Evolutionary conservation across 2,113 vertebrate genomes (phyloP).

Genomic region (Nycticebus coucang): DNA sequence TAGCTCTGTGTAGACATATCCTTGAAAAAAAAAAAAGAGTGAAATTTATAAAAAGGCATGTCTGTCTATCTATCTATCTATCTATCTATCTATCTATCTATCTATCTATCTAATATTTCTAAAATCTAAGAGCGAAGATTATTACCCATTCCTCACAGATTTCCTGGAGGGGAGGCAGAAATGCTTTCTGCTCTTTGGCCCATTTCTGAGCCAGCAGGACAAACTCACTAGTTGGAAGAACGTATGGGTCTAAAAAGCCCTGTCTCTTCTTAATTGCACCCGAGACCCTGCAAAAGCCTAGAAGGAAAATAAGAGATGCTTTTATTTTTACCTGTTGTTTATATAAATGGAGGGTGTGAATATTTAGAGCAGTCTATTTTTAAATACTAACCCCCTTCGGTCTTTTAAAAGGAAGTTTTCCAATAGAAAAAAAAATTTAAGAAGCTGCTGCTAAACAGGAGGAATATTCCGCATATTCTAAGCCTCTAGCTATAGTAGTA

Average conservation of each 20-base stretch:
- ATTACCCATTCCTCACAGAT: neutral
- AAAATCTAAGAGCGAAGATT: neutral
- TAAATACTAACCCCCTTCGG: neutral
- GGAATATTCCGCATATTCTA: neutral
- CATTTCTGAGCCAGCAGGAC: neutral
- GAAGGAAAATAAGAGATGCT: neutral
- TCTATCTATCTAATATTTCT: neutral
- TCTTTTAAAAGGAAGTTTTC: conserved; percentile 56
- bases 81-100: too few species aligned
- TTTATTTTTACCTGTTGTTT: conserved; percentile 10
- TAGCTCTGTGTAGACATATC: neutral
- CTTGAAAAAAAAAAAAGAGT: neutral
- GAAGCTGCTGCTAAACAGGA: neutral
- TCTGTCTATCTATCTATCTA: neutral
- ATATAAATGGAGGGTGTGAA: conserved; percentile 17
- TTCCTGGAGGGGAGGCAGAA: neutral
- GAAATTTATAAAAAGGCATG: neutral
- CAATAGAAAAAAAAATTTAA: neutral
- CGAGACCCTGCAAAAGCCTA: neutral
- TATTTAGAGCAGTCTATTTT: conserved; percentile 45
- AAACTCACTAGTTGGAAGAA: neutral
- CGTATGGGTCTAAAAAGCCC: neutral
- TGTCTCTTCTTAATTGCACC: neutral
- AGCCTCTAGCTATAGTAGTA: neutral
- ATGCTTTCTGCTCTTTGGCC: neutral